phyloP scores from a whole-genome alignment of 2,797 vertebrate species.

The Sebastes taczanowskii region DNA sequence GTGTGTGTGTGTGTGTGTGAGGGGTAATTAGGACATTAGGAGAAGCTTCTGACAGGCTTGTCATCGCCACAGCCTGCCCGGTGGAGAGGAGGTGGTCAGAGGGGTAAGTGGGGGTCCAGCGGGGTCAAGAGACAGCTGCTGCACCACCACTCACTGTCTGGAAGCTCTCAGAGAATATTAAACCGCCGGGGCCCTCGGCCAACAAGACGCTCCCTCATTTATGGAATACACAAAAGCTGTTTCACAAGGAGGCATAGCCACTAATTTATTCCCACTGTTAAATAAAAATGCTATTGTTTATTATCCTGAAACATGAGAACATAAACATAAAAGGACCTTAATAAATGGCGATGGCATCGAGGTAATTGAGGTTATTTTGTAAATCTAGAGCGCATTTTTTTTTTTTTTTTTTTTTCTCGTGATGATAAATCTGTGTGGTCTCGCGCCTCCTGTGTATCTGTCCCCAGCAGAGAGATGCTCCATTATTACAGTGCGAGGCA shows the following conservation, averaged over 20 bases:
- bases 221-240: conserved; percentile 59
- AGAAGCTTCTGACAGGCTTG: conserved; percentile 83
- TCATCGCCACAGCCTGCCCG: conserved; percentile 79
- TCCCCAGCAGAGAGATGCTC: conserved; percentile 55
- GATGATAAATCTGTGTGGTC: conserved; percentile 65
- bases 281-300: conserved; percentile 46
- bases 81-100: conserved; percentile 77
- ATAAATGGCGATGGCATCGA: conserved; percentile 53
- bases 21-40: conserved; percentile 84
- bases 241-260: conserved; percentile 29
- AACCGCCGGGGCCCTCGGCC: conserved; percentile 67
- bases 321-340: conserved; percentile 53
- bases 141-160: conserved; percentile 80
- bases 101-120: conserved; percentile 73
- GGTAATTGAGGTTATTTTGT: conserved; percentile 71
- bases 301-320: conserved; percentile 53
- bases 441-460: conserved; percentile 39
- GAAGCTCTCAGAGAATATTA: conserved; percentile 81
- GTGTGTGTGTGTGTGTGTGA: conserved; percentile 8
- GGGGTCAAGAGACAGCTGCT: conserved; percentile 82
- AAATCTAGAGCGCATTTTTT: conserved; percentile 46
- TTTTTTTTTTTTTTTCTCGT: conserved; percentile 15
- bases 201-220: conserved; percentile 68
- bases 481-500: conserved; percentile 68
- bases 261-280: conserved; percentile 61